Percentiles rank a stretch among this genome's conserved stretches.
Evolutionary conservation across 2,888 invertebrate genomes (phyloP).

Genomic region (Xylocampa areola): DNA sequence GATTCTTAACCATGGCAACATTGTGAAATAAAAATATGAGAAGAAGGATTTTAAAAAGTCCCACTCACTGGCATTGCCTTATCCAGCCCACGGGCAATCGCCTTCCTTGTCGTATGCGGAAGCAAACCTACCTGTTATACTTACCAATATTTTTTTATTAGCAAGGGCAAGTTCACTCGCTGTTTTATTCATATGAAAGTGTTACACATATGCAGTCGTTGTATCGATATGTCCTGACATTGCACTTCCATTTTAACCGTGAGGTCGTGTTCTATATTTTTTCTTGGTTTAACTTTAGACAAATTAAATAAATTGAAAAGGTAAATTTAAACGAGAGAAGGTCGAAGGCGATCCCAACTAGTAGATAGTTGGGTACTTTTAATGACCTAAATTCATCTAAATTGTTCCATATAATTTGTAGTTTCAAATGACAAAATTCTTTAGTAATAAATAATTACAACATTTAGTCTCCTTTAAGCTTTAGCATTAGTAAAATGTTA

Average conservation of each 20-base stretch:
- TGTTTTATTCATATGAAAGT: constrained; percentile 59
- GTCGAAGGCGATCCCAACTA: too few relatives aligned
- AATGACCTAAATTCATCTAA: not conserved
- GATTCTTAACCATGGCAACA: constrained; percentile 16
- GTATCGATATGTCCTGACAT: constrained; percentile 52
- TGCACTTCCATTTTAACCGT: constrained; percentile 55
- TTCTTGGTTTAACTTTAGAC: too few relatives aligned
- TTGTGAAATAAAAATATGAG: constrained; percentile 42
- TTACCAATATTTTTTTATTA: constrained; percentile 51
- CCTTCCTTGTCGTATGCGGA: constrained; percentile 73
- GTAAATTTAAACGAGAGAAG: too few relatives aligned
- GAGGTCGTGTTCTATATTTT: constrained; percentile 41
- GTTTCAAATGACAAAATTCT: too few relatives aligned
- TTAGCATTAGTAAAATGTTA: too few relatives aligned
- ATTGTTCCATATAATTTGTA: constrained; percentile 6
- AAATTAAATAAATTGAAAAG: too few relatives aligned
- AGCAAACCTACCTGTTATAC: constrained; percentile 58
- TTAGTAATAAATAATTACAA: too few relatives aligned
- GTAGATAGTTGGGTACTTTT: not conserved
- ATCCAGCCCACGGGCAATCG: constrained; percentile 78
- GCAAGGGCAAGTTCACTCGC: constrained; percentile 68
- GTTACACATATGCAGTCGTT: constrained; percentile 26
- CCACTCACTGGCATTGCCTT: constrained; percentile 80
- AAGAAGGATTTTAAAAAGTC: constrained; percentile 68
- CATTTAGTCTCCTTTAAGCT: too few relatives aligned